Evolutionary conservation across 2,888 invertebrate species (phyloP).

Genomic region (Leptinotarsa juncta): DNA sequence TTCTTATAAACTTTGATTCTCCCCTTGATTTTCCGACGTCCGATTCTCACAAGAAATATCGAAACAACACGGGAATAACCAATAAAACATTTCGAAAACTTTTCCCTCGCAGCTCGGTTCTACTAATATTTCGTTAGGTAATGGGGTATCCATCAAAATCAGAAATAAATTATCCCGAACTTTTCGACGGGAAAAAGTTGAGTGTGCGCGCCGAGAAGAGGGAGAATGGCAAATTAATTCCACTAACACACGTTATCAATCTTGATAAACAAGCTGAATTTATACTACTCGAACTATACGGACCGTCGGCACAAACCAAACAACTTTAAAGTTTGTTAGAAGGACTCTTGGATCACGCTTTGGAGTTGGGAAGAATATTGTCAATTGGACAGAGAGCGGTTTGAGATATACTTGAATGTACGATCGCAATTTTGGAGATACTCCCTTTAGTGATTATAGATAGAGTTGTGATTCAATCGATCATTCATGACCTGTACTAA

Average conservation of each 20-base stretch:
- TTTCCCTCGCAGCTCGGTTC: conserved; percentile 16
- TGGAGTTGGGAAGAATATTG: conserved; percentile 22
- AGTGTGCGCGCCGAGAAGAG: conserved; percentile 15
- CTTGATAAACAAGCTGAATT: conserved; percentile 50
- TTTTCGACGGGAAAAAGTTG: conserved; percentile 35
- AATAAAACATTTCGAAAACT: conserved; percentile 39
- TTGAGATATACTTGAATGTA: not conserved
- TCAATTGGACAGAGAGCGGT: conserved; percentile 16
- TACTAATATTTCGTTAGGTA: conserved; percentile 42
- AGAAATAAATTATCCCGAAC: conserved; percentile 45
- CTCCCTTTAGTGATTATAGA: not conserved
- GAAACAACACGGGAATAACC: conserved; percentile 36
- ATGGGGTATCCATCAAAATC: conserved; percentile 47
- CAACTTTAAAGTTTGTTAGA: conserved; percentile 34
- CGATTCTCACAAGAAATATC: conserved; percentile 36
- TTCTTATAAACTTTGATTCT: conserved; percentile 8
- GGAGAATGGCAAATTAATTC: conserved; percentile 54
- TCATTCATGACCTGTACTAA: too few relatives aligned
- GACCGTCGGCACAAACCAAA: conserved; percentile 30
- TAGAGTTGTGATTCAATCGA: too few relatives aligned
- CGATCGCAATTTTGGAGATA: not conserved
- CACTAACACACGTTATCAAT: conserved; percentile 52
- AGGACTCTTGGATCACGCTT: conserved; percentile 10
- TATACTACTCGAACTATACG: conserved; percentile 39
- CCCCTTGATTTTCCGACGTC: not conserved